Evolutionary conservation across 92 coral and sea anemone species (phyloP).

Genomic region (Phenganax subtilis): DNA sequence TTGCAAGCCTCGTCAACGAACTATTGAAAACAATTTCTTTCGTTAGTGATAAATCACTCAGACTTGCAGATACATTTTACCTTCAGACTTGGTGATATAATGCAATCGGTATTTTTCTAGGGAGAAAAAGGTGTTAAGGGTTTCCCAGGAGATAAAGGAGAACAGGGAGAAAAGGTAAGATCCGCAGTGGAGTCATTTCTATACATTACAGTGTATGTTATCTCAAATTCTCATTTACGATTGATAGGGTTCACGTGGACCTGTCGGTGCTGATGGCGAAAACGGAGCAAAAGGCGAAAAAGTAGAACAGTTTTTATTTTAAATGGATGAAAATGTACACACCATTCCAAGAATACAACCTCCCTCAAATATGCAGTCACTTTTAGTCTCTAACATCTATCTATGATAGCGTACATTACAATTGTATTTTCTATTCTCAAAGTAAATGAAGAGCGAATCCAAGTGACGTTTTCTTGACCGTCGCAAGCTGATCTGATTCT

Average conservation of each 20-base stretch:
- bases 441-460: too few relatives aligned
- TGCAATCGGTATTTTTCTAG: neutral
- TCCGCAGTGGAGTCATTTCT: neutral
- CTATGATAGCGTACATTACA: too few relatives aligned
- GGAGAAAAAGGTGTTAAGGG: neutral
- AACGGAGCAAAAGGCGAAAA: slow-evolving; percentile 45
- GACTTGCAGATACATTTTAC: too few relatives aligned
- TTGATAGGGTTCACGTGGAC: slow-evolving; percentile 48
- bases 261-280: slow-evolving; percentile 48
- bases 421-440: too few relatives aligned
- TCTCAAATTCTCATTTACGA: neutral
- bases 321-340: neutral
- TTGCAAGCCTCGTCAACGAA: too few relatives aligned
- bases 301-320: slow-evolving; percentile 23
- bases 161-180: slow-evolving; percentile 8
- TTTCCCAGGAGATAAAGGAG: neutral
- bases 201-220: neutral
- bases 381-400: too few relatives aligned
- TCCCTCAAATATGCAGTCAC: too few relatives aligned
- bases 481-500: too few relatives aligned
- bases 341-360: neutral
- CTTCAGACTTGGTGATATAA: too few relatives aligned
- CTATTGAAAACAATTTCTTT: too few relatives aligned
- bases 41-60: too few relatives aligned
- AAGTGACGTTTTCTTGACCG: neutral